Conservation (phyloP, 2,888 invertebrate species). For the Thelaira solivaga region DNA sequence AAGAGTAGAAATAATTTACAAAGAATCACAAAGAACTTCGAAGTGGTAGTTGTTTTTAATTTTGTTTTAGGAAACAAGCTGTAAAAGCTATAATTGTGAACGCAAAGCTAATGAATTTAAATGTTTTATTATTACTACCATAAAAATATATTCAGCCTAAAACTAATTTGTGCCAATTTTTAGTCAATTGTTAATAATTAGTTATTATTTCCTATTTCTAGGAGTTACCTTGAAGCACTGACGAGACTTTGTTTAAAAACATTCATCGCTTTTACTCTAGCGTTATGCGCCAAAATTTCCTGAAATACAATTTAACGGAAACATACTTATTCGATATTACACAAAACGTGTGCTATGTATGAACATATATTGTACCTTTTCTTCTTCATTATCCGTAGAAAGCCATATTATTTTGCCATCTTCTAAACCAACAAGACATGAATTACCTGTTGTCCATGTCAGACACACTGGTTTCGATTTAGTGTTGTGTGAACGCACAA, state of each 20-base stretch:
- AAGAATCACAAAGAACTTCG: too few relatives aligned
- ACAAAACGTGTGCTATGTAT: neutral
- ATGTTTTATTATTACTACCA: too few relatives aligned
- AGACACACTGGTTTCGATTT: slow-evolving; percentile 84
- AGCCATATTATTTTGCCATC: slow-evolving; percentile 83
- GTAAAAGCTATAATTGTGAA: too few relatives aligned
- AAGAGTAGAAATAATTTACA: too few relatives aligned
- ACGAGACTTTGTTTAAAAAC: slow-evolving; percentile 80
- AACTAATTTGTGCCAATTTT: too few relatives aligned
- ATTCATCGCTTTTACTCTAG: slow-evolving; percentile 83
- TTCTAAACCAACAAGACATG: slow-evolving; percentile 85
- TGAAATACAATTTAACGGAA: neutral
- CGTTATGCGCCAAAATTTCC: slow-evolving; percentile 79
- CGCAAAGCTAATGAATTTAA: too few relatives aligned
- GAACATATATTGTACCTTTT: slow-evolving; percentile 44
- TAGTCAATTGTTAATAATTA: too few relatives aligned
- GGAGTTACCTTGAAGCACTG: slow-evolving; percentile 81
- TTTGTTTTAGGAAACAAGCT: too few relatives aligned
- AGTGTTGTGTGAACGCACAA: slow-evolving; percentile 83
- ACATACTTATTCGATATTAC: neutral
- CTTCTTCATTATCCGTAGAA: slow-evolving; percentile 79
- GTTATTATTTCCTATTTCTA: too few relatives aligned
- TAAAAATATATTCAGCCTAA: too few relatives aligned
- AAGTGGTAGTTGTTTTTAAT: too few relatives aligned
- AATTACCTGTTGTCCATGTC: slow-evolving; percentile 82